Conservation (phyloP, 2,888 invertebrate genomes). For the Lordiphosa andalusiaca region DNA sequence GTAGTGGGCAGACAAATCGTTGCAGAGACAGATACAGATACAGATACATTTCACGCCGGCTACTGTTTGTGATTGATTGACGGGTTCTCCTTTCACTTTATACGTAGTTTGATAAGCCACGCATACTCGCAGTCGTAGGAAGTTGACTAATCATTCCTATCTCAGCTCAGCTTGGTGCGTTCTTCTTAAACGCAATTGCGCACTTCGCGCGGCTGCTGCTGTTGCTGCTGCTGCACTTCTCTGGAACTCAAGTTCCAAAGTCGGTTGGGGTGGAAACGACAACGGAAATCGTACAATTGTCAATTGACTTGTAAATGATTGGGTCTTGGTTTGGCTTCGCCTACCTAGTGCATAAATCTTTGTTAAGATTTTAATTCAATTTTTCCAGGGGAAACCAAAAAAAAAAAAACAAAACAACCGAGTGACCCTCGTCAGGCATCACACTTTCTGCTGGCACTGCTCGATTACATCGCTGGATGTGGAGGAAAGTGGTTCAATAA, state of each 20-base stretch:
- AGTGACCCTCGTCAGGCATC: conserved; percentile 31
- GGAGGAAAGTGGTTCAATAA: conserved; percentile 3
- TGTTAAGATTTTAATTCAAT: conserved; percentile 62
- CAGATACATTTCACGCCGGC: not conserved
- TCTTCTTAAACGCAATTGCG: not conserved
- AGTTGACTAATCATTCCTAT: too few relatives aligned
- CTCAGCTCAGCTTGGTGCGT: too few relatives aligned
- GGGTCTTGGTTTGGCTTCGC: conserved; percentile 28
- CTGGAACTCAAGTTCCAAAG: conserved; percentile 16
- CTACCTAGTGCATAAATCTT: conserved; percentile 50
- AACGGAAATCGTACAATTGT: conserved; percentile 64
- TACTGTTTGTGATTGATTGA: too few relatives aligned
- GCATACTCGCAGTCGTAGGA: too few relatives aligned
- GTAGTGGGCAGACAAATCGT: conserved; percentile 1
- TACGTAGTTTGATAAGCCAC: too few relatives aligned
- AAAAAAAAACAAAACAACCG: conserved; percentile 17
- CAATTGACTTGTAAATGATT: conserved; percentile 62
- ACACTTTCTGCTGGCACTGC: conserved; percentile 21
- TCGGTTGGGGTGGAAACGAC: conserved; percentile 24
- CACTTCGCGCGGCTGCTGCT: conserved; percentile 4
- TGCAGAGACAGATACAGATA: conserved; percentile 1
- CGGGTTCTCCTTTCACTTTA: too few relatives aligned
- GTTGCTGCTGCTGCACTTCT: conserved; percentile 1
- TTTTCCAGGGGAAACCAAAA: conserved; percentile 14
- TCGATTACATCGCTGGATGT: conserved; percentile 14